Evolutionary conservation across 2,113 vertebrate species (phyloP).

Genomic region (Malurus elegans): DNA sequence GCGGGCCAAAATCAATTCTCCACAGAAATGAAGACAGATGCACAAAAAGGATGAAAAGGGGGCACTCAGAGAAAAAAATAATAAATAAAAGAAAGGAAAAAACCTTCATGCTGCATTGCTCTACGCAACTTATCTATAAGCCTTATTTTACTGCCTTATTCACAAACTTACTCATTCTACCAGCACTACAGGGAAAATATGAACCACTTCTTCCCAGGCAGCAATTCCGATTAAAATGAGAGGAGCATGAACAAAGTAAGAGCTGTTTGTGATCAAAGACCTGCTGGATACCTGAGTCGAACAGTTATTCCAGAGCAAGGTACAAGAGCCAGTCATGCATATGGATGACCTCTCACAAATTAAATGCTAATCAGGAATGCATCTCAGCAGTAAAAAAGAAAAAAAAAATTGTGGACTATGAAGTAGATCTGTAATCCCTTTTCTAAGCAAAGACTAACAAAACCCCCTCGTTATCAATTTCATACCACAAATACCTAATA

Average conservation of each 20-base stretch:
- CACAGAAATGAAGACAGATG: background rate
- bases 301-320: constrained; percentile 49
- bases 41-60: background rate
- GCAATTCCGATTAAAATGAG: constrained; percentile 24
- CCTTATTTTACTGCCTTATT: background rate
- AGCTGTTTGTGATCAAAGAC: constrained; percentile 40
- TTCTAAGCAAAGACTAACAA: background rate
- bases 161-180: constrained; percentile 17
- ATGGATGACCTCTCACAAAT: constrained; percentile 67
- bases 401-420: background rate
- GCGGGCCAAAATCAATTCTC: constrained; percentile 15
- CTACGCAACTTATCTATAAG: constrained; percentile 1
- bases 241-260: constrained; percentile 18
- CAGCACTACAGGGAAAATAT: constrained; percentile 1
- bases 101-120: constrained; percentile 43
- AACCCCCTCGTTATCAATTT: background rate
- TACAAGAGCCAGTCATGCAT: constrained; percentile 51
- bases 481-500: background rate
- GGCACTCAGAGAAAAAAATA: background rate
- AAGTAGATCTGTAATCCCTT: background rate
- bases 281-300: constrained; percentile 51
- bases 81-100: background rate
- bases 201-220: constrained; percentile 19
- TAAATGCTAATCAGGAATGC: constrained; percentile 43
- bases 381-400: background rate